Evolutionary conservation across 1,140 invertebrate genomes (phyloP), one percentile per base, ranked within the genome.

Genomic region (Drosophila nikananu): DNA sequence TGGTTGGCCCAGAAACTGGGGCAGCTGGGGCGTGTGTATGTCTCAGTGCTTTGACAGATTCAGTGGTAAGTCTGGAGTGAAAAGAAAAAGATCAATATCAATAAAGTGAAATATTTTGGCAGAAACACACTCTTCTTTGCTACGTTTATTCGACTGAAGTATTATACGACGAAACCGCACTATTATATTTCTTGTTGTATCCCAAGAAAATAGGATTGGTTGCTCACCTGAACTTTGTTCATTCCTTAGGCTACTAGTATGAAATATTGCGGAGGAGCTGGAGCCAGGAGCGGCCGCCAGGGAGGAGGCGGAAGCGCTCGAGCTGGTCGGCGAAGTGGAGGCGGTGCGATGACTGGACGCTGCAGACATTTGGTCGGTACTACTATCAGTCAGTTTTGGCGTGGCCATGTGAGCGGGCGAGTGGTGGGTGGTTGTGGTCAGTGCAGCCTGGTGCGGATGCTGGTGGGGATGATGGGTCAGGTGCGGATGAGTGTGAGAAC

Each of bases 1-100:
- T 48, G 77, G 66, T 72, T 77, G 77, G 77, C 86, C 66, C 78
- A 81, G 63, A 75, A 83, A 90, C 84, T 86, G 78, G 79, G 79
- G 63, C 75, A 67, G 75, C 84, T 83, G 83, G 79, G 66, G 59
- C 80, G 68, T 65, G 60, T 58, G 55, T 78, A 59, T 86, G 67
- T 83, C 77, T 92, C 77, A 93, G 84, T 93, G 92, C 71, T 93
- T 93, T 71, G 92, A 93, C 76, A 93, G 83, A 91, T 93, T 93
- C 83, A 93, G 77, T 77, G 92, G 92, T 83, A 93, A 91, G 81
- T 93, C 92, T 93, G 80, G 80, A 2, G 77, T 61, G 66, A 51
- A 68, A 78, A 57, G 21, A 57, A 58, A 73, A 66, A 52, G 9
- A 15, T 42, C 5, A 35, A 13, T 35, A 1, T 35, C 17, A 41